Conservation (phyloP, 2,113 vertebrate species). For the Semicossyphus pulcher region DNA sequence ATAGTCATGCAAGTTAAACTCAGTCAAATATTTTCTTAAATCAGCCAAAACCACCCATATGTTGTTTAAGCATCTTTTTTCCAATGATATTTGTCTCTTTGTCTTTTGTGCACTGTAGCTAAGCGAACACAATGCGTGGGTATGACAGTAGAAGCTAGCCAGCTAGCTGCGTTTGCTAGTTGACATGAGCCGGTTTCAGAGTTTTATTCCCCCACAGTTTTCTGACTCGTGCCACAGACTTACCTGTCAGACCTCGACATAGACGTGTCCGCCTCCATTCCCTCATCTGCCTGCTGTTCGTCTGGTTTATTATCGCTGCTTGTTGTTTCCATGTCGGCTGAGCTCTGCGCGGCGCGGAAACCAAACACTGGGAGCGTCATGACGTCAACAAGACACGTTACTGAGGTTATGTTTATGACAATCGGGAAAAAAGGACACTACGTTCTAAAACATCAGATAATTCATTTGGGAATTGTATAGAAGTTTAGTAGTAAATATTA, state of each 20-base stretch:
- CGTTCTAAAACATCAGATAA: background rate
- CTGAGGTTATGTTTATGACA: background rate
- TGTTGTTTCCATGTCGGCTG: constrained; percentile 56
- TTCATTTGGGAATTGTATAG: no score
- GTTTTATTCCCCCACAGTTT: background rate
- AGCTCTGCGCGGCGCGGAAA: constrained; percentile 59
- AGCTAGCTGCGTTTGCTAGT: constrained; percentile 21
- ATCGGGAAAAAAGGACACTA: background rate
- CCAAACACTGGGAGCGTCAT: constrained; percentile 60
- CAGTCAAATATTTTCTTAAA: fast-evolving
- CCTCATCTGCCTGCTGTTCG: constrained; percentile 49
- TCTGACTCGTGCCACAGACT: background rate
- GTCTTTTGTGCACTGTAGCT: constrained; percentile 26
- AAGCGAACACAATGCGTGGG: constrained; percentile 22
- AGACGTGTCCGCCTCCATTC: constrained; percentile 54
- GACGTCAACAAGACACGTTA: constrained; percentile 43
- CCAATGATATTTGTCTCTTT: background rate
- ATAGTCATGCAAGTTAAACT: no score
- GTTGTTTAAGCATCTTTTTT: fast-evolving
- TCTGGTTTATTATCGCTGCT: constrained; percentile 29
- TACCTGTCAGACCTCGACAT: constrained; percentile 79
- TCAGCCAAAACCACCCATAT: fast-evolving
- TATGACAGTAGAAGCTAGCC: constrained; percentile 2
- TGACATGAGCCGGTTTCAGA: background rate
- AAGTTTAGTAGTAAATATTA: no score